A percentile compares a stretch with the other conserved stretches of the same genome.
phyloP scores from a whole-genome alignment of 2,113 vertebrate genomes.

The Myodes glareolus region DNA sequence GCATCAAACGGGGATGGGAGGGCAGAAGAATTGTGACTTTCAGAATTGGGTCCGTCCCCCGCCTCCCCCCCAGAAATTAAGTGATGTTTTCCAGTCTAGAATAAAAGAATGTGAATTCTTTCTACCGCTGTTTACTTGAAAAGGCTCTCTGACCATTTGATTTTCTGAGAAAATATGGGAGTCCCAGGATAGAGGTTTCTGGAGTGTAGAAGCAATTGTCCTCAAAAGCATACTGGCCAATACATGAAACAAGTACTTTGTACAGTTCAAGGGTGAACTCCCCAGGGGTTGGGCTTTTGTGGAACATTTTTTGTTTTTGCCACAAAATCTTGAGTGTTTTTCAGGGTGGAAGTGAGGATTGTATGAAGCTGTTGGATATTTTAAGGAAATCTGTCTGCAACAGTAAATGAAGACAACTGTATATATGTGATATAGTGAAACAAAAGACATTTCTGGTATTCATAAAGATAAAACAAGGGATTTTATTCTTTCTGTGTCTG shows the following conservation, averaged over 20 bases:
- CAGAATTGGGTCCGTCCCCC: background rate
- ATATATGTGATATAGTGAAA: constrained; percentile 77
- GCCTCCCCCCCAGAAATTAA: constrained; percentile 24
- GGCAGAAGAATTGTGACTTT: constrained; percentile 3
- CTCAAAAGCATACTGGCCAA: constrained; percentile 40
- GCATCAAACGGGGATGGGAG: background rate
- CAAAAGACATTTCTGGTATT: constrained; percentile 71
- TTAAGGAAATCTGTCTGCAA: constrained; percentile 63
- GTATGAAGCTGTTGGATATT: constrained; percentile 65
- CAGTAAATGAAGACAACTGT: constrained; percentile 69
- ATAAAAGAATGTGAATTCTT: constrained; percentile 82
- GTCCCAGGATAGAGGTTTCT: constrained; percentile 55
- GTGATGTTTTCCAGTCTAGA: constrained; percentile 71
- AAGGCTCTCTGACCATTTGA: constrained; percentile 72
- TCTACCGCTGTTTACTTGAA: constrained; percentile 79
- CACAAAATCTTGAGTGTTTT: constrained; percentile 62
- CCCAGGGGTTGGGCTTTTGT: constrained; percentile 29
- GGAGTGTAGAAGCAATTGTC: constrained; percentile 46
- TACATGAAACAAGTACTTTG: constrained; percentile 23
- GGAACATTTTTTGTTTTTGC: constrained; percentile 30
- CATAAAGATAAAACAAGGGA: constrained; percentile 71
- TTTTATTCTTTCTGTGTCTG: constrained; percentile 79
- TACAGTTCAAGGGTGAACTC: constrained; percentile 58
- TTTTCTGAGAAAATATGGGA: constrained; percentile 60
- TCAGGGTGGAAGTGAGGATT: constrained; percentile 66